Evolutionary conservation across 2,113 vertebrate genomes (phyloP).

Genomic region (Dasyurus viverrinus): DNA sequence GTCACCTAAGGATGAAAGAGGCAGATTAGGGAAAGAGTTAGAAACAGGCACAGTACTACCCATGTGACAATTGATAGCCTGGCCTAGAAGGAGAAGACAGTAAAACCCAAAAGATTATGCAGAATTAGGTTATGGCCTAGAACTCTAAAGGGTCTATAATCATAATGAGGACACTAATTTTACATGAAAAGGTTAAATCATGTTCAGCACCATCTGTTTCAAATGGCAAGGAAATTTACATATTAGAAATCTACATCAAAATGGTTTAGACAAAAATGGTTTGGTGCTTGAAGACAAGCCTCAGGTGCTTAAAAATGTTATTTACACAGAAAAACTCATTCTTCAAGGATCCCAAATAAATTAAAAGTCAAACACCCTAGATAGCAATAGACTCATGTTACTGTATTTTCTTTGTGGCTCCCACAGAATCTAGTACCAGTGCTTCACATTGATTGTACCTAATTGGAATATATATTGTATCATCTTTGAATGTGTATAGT

Average conservation of each 20-base stretch:
- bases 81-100: not conserved
- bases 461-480: not conserved
- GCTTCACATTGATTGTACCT: not conserved
- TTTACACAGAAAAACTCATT: not conserved
- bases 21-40: not conserved
- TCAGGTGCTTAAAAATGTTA: not conserved
- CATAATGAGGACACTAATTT: not conserved
- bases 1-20: not conserved
- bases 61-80: not conserved
- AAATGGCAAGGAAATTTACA: not conserved
- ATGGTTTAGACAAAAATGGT: not conserved
- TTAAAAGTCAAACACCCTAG: not conserved
- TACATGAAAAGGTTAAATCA: slow-evolving; percentile 19
- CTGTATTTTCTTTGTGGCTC: not conserved
- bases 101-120: not conserved
- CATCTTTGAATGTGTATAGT: not conserved
- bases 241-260: not conserved
- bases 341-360: not conserved
- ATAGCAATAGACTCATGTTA: not conserved
- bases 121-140: not conserved
- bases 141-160: not conserved
- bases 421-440: not conserved
- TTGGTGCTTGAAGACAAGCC: not conserved
- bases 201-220: not conserved
- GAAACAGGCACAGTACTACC: not conserved